phyloP scores from a whole-genome alignment of 2,797 vertebrate genomes.

The Orientallactaga sibirica region DNA sequence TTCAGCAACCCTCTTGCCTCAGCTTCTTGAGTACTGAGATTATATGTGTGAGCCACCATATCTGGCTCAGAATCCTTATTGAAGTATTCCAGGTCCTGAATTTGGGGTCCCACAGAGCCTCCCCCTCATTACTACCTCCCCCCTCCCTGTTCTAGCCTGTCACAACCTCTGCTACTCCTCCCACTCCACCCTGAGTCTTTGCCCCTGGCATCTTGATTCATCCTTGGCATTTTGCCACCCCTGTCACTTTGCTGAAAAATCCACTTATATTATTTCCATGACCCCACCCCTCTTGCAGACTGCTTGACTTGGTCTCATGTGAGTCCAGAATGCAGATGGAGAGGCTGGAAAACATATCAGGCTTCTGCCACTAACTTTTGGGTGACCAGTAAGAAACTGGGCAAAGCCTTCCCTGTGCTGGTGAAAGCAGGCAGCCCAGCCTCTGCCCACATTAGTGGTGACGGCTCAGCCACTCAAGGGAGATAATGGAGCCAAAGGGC shows the following conservation, averaged over 20 bases:
- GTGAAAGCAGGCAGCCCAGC: neutral
- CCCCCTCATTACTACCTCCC: neutral
- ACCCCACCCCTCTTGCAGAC: neutral
- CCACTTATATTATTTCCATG: neutral
- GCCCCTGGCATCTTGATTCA: neutral
- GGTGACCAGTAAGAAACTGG: neutral
- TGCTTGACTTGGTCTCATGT: neutral
- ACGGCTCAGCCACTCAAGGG: neutral
- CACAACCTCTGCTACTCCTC: neutral
- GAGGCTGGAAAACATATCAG: neutral
- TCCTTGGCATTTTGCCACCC: neutral
- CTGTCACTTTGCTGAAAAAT: neutral
- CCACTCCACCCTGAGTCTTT: neutral
- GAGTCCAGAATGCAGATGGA: neutral
- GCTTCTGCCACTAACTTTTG: neutral
- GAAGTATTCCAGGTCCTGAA: neutral
- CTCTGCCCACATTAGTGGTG: neutral
- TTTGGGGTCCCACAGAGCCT: neutral
- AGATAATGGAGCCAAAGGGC: constrained; percentile 67
- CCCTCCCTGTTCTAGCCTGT: neutral
- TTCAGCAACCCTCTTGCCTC: neutral
- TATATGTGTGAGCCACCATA: neutral
- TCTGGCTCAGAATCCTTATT: neutral
- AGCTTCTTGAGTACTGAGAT: too few species aligned
- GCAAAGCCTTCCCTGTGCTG: neutral